phyloP scores from a whole-genome alignment of 2,888 invertebrate species.

The Pterostichus niger region DNA sequence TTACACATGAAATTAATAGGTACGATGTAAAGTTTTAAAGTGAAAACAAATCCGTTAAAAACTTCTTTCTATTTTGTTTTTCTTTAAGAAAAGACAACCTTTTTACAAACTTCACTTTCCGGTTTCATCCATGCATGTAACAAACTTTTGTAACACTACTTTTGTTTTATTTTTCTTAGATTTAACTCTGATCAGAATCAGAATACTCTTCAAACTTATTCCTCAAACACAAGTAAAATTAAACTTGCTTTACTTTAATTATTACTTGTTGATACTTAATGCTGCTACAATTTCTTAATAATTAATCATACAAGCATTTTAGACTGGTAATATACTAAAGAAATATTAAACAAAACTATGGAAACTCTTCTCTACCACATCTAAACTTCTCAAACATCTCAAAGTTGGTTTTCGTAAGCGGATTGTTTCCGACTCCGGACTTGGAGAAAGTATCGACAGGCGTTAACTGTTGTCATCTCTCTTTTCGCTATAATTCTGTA shows the following conservation, averaged over 20 bases:
- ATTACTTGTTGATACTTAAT: no score
- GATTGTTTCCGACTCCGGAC: neutral
- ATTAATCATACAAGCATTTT: neutral
- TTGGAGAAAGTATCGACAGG: neutral
- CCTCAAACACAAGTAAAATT: no score
- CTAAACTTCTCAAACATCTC: neutral
- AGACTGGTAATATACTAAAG: no score
- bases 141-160: conserved; percentile 4
- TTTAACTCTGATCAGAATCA: conserved; percentile 36
- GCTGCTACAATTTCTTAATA: no score
- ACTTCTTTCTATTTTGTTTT: no score
- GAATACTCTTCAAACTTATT: conserved; percentile 45
- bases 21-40: no score
- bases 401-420: conserved; percentile 19
- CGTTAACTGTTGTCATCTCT: neutral
- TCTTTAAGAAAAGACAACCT: no score
- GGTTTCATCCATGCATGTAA: neutral
- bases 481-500: neutral
- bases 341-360: no score
- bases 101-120: no score
- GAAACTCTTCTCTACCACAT: neutral
- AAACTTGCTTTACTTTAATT: no score
- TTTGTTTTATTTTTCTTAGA: conserved; percentile 51
- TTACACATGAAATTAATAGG: no score
- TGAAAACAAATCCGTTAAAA: no score